Base-by-base conservation (phyloP, 2,888 invertebrate genomes). In the Graphium colonna region DNA sequence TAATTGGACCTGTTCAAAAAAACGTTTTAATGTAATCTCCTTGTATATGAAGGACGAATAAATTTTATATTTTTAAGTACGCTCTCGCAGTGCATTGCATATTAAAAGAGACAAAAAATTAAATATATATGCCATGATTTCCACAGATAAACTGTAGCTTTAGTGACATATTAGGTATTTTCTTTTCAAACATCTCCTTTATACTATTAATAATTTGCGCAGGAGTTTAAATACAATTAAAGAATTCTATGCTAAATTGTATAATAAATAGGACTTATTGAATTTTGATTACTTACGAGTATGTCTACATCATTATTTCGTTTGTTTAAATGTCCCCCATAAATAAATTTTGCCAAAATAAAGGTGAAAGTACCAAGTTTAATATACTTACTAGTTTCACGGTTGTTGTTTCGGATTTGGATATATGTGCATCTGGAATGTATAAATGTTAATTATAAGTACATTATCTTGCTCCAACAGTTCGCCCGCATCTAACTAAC, bases 1-100 rank as follows among this genome's bases (percentile, higher is more conserved):
- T 41, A 71, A 54, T 40, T 36, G 42, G 1, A 71, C 61, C 69
- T 71, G 7, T n/a, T 12, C 9, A 36, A 3, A 7, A 7, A 36
- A 12, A 12, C 3, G 9, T 36, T n/a, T 36, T 1, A 40, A 16
- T 16, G 16, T 40, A 40, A 17, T 15, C 3, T 5, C 9, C 33
- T 2, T 9, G 3, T 5, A 33, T 3, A 9, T 33, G 9, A 36
- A 36, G 12, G 3, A 31, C 9, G 1, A 31, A 31, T 7, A n/a
- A 36, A 1, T 36, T 2, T 5, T 12, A 36, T 13, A 36, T 9
- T 43, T 18, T 13, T 10, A 48, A 48, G 43, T 40, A 53, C 53
- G 48, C 15, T 53, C 39, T 16, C 53, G 17, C n/a, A 17, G 18
- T 13, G 28, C 39, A 13, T 9, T 26, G 18, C 26, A 39, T 17